Percentiles rank a stretch among this genome's conserved stretches.
These are phyloP conservation scores for Geococcyx californianus DNA, from an alignment of 2,113 vertebrate species.

Conservation along the genomic window DNA sequence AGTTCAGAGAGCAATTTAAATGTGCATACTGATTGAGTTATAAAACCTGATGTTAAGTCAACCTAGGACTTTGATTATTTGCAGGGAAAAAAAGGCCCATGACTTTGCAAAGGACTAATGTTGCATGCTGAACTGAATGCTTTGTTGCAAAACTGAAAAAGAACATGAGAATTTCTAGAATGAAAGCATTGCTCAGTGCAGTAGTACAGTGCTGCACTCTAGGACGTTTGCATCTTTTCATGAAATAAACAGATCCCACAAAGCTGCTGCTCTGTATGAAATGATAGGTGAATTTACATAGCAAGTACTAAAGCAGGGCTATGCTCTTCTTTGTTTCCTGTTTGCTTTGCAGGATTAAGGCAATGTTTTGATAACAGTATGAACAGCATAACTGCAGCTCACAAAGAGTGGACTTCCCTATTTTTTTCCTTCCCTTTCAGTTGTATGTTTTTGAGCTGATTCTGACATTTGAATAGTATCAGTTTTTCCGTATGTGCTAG, in stretches of 20 bases:
- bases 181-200: conserved; percentile 26
- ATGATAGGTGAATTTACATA: conserved; percentile 54
- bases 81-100: not conserved
- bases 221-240: conserved; percentile 51
- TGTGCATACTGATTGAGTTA: not conserved
- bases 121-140: conserved; percentile 7
- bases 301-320: not conserved
- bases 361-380: conserved; percentile 45
- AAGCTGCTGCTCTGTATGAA: conserved; percentile 55
- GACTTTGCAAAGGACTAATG: conserved; percentile 31
- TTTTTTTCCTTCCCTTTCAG: conserved; percentile 31
- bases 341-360: conserved; percentile 44
- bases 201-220: conserved; percentile 39
- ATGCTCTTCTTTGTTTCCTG: conserved; percentile 63
- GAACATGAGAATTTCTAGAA: conserved; percentile 40
- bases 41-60: conserved; percentile 6
- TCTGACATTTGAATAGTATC: conserved; percentile 12
- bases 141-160: conserved; percentile 54
- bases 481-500: conserved; percentile 25
- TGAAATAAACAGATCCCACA: conserved; percentile 61
- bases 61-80: not conserved
- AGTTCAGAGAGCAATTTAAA: conserved; percentile 19
- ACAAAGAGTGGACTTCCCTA: not conserved
- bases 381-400: conserved; percentile 11
- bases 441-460: conserved; percentile 8